Conservation (phyloP, 2,888 invertebrate genomes). For the Mimas tiliae region DNA sequence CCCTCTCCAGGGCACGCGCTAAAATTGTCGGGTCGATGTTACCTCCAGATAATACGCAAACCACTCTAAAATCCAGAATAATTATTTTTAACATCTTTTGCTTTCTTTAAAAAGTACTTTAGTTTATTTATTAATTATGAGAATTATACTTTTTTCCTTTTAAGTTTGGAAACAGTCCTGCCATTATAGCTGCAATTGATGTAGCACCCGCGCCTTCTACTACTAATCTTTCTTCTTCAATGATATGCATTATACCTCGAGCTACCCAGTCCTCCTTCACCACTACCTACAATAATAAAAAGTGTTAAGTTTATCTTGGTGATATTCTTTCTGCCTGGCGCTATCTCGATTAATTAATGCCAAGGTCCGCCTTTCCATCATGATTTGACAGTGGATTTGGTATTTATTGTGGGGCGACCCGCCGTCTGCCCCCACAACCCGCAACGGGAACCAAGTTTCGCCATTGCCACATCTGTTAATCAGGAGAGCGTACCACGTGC, state of each 20-base stretch:
- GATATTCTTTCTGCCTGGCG: too few species aligned
- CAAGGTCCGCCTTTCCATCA: too few species aligned
- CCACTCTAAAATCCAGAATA: constrained; percentile 86
- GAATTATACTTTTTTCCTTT: constrained; percentile 90
- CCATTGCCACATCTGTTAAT: too few species aligned
- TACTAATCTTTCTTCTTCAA: constrained; percentile 93
- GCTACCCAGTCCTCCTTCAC: constrained; percentile 94
- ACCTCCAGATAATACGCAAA: constrained; percentile 92
- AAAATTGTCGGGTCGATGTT: constrained; percentile 96
- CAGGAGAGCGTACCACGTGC: too few species aligned
- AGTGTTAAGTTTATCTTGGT: background rate
- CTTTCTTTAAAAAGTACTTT: too few species aligned
- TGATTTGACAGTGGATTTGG: too few species aligned
- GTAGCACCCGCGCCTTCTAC: constrained; percentile 95
- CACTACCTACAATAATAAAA: constrained; percentile 79
- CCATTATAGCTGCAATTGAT: constrained; percentile 91
- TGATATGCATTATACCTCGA: constrained; percentile 90
- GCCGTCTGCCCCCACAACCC: too few species aligned
- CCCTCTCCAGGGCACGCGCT: constrained; percentile 93
- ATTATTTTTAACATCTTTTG: background rate
- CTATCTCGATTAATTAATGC: too few species aligned
- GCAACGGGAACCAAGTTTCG: too few species aligned
- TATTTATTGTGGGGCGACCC: too few species aligned
- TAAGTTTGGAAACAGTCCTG: constrained; percentile 91
- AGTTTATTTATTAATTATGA: background rate